Evolutionary conservation across 2,888 invertebrate species (phyloP), one percentile per base, ranked within the genome.

Genomic region (Pristionchus fissidentatus): DNA sequence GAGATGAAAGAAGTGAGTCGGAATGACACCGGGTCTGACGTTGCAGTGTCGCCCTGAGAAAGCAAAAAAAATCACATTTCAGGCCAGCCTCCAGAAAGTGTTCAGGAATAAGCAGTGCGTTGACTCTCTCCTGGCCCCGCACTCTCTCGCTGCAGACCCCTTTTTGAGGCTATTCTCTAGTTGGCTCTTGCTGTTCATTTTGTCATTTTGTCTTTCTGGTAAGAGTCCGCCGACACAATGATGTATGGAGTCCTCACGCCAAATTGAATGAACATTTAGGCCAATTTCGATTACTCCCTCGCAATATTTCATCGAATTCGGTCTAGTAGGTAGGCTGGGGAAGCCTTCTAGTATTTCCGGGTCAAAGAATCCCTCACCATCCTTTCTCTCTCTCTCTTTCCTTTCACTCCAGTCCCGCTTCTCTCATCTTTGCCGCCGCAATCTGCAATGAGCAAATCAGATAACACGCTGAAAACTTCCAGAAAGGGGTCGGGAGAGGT

Each of bases 1-100:
- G 80, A 81, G 62, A 81, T 81, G 62, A 81, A 81, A n/a, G 80
- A 81, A 43, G 80, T 81, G 19, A 81, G 60, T 22, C 80, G 80
- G 57, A n/a, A 60, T 43, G 80, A 81, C 3, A 32, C 46, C 15
- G 55, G 22, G 22, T 78, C 46, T n/a, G 66, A n/a, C 19, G 38
- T 2, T n/a, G 38, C 7, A 4, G 38, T 38, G 41, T 66, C 66
- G 66, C 66, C 66, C 66, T 66, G 38, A 41, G 19, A n/a, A n/a
- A n/a, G n/a, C n/a, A n/a, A n/a, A n/a, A n/a, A n/a, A n/a, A n/a
- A n/a, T n/a, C n/a, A n/a, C n/a, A n/a, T n/a, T n/a, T n/a, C n/a
- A n/a, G n/a, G n/a, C n/a, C n/a, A n/a, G n/a, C n/a, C n/a, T n/a
- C n/a, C n/a, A n/a, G n/a, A n/a, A n/a, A n/a, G n/a, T n/a, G n/a